Evolutionary conservation across 2,888 invertebrate species (phyloP), one percentile per base, ranked within the genome.

Genomic region (Drosophila mettleri): DNA sequence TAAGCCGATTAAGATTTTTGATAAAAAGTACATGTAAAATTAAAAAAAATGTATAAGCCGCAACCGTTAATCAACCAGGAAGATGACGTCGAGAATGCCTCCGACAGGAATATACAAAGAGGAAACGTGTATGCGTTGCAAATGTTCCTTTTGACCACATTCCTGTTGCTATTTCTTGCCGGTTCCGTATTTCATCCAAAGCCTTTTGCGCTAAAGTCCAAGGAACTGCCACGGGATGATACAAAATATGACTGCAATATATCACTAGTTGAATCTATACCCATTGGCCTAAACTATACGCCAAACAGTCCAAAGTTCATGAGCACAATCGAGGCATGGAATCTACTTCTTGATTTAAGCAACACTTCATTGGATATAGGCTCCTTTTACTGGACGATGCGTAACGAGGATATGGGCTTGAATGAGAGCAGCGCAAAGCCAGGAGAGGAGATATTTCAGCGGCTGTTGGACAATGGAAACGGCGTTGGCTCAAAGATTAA

Each of bases 381-480:
- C 0, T 97, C 98, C 33, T 96, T 96, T 91, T 99, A 99, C 93
- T 99, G 99, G 98, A 95, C 97, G 10, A 93, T 99, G 91, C 94
- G 95, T 75, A 95, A 95, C 83, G 94, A 94, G 79, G 98, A 98
- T 93, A 94, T 96, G 2, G 95, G 63, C 0, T 29, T 95, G 91
- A 95, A 95, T 66, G 95, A 97, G 92, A 94, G 95, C 78, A 95
- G 96, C 78, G 95, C 95, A 85, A 93, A 93, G 93, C 94, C 93
- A 93, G 98, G 98, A 54, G 97, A 98, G 93, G 94, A 95, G 89
- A 95, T 99, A 69, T 98, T 97, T 92, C 94, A 96, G 86, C 94
- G 95, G 45, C 92, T 99, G 55, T 92, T 96, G 63, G 93, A 94
- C 86, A 81, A 87, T 66, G 89, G 88, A 1, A 94, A 97, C 27